Base-by-base conservation (phyloP, 2,888 invertebrate genomes). In the Timema podura region DNA sequence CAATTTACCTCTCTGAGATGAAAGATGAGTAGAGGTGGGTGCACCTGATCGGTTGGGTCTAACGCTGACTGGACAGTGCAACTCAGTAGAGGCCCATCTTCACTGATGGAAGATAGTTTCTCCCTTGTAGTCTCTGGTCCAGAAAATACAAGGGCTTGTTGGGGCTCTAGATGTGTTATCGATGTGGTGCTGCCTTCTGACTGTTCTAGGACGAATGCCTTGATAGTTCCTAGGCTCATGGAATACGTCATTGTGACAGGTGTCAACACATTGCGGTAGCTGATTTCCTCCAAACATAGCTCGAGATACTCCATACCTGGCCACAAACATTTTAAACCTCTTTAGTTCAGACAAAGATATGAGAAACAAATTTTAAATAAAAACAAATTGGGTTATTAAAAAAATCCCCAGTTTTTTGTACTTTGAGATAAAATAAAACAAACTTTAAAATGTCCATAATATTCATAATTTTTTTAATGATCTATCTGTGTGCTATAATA, bases 221-320 rank as follows among this genome's bases (percentile, higher is more conserved):
- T 84, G 57, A 85, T 77, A 0, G 83, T 81, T 67, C 79, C 80
- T n/a, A 73, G n/a, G 13, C 7, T 10, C 6, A 65, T 15, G 5
- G 64, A 46, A 57, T 64, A 65, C 11, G 57, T 65, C 45, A 30
- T 45, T 7, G 73, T 73, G 30, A 15, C 64, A 6, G 73, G 71
- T 11, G 71, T 70, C 11, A 59, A n/a, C 10, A 73, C 71, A 6
- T 64, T 46, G 6, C 61, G 70, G 48, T 70, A 70, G 30, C 68
- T 78, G 9, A 86, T 75, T 13, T 85, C 85, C 78, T 89, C 89
- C 6, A 88, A 75, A 6, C 83, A 84, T 15, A 88, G 70, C 77
- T 90, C 89, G 65, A 90, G 78, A 64, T 86, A 87, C n/a, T 87
- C 86, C 30, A 85, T 81, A 72, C 85, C 89, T 88, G 78, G 51